Evolutionary conservation across 2,113 vertebrate species (phyloP).

Genomic region (Psilopogon haemacephalus): DNA sequence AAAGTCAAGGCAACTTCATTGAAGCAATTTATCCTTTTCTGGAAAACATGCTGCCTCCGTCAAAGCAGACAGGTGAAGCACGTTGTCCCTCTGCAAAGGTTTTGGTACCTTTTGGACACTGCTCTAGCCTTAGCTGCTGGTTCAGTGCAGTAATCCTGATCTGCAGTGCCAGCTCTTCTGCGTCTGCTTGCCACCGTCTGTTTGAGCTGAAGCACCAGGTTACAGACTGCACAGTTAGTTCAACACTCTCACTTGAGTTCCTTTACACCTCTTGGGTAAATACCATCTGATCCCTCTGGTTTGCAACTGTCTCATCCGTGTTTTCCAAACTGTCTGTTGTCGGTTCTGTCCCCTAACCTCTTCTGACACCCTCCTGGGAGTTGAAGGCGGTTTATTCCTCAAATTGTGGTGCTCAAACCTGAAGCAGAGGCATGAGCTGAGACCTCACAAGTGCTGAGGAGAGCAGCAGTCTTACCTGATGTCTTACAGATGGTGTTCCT

Average conservation of each 20-base stretch:
- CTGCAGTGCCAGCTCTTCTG: neutral
- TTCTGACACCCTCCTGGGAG: neutral
- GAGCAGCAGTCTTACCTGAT: neutral
- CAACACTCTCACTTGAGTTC: neutral
- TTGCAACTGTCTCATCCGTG: conserved; percentile 1
- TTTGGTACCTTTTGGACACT: neutral
- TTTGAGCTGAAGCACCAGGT: neutral
- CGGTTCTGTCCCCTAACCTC: conserved; percentile 36
- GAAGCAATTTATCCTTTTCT: neutral
- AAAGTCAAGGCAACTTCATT: neutral
- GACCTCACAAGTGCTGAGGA: neutral
- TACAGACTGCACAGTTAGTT: conserved; percentile 29
- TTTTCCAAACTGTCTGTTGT: conserved; percentile 22
- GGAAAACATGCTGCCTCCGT: neutral
- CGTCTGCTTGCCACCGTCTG: neutral
- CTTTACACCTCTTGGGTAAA: conserved; percentile 52
- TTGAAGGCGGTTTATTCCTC: neutral
- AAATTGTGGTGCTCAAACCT: neutral
- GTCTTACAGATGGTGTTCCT: conserved; percentile 2
- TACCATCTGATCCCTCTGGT: conserved; percentile 36
- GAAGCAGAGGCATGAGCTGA: neutral
- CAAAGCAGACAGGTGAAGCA: neutral
- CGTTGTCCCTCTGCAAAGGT: neutral
- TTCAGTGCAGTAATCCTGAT: neutral
- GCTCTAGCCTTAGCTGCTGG: neutral